Evolutionary conservation across 2,888 invertebrate species (phyloP).

Genomic region (Parnassius smintheus): DNA sequence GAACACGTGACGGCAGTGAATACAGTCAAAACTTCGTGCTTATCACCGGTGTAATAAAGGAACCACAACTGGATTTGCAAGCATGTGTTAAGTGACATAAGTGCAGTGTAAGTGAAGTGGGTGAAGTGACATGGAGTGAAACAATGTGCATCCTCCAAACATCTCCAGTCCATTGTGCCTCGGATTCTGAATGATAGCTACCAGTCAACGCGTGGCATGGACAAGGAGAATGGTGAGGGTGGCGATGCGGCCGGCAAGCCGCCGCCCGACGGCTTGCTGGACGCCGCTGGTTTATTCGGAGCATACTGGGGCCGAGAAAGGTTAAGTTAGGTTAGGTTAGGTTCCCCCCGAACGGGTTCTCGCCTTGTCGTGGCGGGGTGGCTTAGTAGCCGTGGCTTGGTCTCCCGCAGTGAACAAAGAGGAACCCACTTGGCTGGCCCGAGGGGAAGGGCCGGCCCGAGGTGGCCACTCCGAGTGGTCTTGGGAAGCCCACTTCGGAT

Average conservation of each 20-base stretch:
- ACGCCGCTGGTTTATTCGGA: slow-evolving; percentile 89
- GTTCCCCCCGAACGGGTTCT: no score
- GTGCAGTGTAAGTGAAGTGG: slow-evolving; percentile 50
- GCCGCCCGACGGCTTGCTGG: slow-evolving; percentile 87
- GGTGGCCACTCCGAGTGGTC: no score
- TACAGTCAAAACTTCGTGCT: slow-evolving; percentile 8
- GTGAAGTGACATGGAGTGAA: slow-evolving; percentile 52
- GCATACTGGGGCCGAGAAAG: no score
- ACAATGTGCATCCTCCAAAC: slow-evolving; percentile 37
- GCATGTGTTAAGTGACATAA: slow-evolving; percentile 49
- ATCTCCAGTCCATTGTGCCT: slow-evolving; percentile 34
- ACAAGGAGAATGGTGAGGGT: slow-evolving; percentile 90
- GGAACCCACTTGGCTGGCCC: no score
- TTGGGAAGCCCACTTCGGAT: no score
- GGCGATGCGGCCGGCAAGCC: slow-evolving; percentile 81
- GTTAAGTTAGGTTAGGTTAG: no score
- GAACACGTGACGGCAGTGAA: slow-evolving; percentile 14
- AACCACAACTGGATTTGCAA: slow-evolving; percentile 38
- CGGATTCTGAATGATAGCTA: slow-evolving; percentile 65
- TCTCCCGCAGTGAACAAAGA: no score
- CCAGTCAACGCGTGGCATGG: slow-evolving; percentile 82
- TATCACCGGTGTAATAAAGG: slow-evolving; percentile 14
- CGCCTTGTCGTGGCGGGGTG: no score
- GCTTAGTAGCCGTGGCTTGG: no score
- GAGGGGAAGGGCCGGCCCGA: no score